Evolutionary conservation across 2,888 invertebrate genomes (phyloP).

Genomic region (Nymphalis polychloros): DNA sequence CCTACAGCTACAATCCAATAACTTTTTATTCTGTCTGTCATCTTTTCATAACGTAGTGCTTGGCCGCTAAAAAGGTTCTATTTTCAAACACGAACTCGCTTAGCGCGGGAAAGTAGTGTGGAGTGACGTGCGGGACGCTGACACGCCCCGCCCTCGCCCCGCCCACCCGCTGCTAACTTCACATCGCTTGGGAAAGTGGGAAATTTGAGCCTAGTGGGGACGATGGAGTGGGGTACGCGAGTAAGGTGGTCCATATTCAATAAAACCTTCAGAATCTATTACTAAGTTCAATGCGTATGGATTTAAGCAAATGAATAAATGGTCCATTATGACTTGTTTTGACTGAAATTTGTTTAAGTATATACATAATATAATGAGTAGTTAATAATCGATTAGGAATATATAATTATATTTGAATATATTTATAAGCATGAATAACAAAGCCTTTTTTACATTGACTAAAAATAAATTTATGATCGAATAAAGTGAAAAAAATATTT

Average conservation of each 20-base stretch:
- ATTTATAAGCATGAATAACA: too few species aligned
- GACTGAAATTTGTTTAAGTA: constrained; percentile 1
- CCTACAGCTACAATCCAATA: neutral
- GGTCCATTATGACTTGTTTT: neutral
- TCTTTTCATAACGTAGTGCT: neutral
- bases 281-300: neutral
- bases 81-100: constrained; percentile 38
- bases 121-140: constrained; percentile 35
- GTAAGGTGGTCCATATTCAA: constrained; percentile 2
- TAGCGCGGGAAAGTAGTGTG: constrained; percentile 55
- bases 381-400: too few species aligned
- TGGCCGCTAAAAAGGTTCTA: constrained; percentile 41
- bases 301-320: constrained; percentile 10
- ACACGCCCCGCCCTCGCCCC: constrained; percentile 39
- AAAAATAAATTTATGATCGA: too few species aligned
- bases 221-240: constrained; percentile 24
- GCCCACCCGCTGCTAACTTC: constrained; percentile 45
- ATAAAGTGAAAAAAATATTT: too few species aligned
- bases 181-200: constrained; percentile 72
- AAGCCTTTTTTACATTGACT: too few species aligned
- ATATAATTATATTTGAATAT: too few species aligned
- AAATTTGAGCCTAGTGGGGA: constrained; percentile 49
- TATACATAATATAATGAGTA: neutral
- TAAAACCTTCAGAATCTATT: neutral
- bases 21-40: constrained; percentile 12